Base-by-base conservation (phyloP, 2,888 invertebrate species). In the Microchrysa polita region DNA sequence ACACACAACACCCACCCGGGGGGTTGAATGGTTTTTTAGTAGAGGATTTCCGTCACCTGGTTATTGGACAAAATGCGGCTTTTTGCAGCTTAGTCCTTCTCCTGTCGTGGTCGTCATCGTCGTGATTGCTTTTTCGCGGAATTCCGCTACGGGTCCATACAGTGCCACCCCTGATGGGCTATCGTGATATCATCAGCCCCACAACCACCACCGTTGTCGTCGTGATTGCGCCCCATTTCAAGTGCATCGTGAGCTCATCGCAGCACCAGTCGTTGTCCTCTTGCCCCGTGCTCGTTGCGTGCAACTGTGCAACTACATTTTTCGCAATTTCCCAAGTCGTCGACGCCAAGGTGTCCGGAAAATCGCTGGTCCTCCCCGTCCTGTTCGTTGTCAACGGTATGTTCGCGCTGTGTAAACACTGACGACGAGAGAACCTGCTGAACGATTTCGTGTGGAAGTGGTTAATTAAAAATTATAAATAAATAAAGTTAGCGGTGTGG, bases 381-480 rank as follows among this genome's bases (percentile, higher is more conserved):
- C n/a, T n/a, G n/a, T 34, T 34, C 27, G 27, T 34, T 22, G 44
- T 65, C 65, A 65, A 48, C 65, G 48, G 22, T 48, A 65, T 65
- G 65, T 48, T 48, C 4, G 2, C 7, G 65, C 65, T 65, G 48
- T 65, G 65, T 65, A 65, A 65, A 65, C 65, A 65, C 44, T 65
- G 65, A 65, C 65, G 65, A n/a, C n/a, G n/a, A n/a, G n/a, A 65
- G 40, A 61, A 40, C 61, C 23, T 61, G n/a, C n/a, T n/a, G n/a
- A 2, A 23, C 42, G 61, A 40, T 48, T 65, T 16, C 42, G 34
- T 65, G 65, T 65, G 65, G 65, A 65, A 65, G 65, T 65, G 65
- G 65, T 65, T 65, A 65, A 65, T 65, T 65, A 65, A 65, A 65
- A 65, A 65, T 65, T 65, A 65, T 44, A 65, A 65, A 65, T 65